Evolutionary conservation across 2,888 invertebrate genomes (phyloP), one percentile per base, ranked within the genome.

Genomic region (Caenorhabditis sp.): DNA sequence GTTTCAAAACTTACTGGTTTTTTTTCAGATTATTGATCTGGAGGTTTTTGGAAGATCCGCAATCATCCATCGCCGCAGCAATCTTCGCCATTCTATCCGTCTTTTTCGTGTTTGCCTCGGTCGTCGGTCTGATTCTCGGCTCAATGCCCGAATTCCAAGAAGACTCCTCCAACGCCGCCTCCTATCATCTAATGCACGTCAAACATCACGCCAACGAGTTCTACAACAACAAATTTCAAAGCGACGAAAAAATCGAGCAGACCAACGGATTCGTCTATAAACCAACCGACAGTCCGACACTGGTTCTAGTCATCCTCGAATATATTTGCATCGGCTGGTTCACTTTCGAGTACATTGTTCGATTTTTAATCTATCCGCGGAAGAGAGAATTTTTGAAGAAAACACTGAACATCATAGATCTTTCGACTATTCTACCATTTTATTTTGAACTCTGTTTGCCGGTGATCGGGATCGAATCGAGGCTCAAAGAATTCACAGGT

Each of bases 71-170:
- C 3, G 62, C 78, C 8, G 83, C 86, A 14, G 86, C 84, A 37
- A 51, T 78, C 10, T 86, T 86, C 66, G 82, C 85, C 8, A 58
- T 86, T 24, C 43, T 84, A 23, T 87, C 87, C 5, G 83, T 87
- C 12, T 65, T 81, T 53, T 87, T 87, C 69, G 85, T 87, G n/a
- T 83, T 86, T 62, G 79, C 83, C n/a, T 83, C 83, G 21, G 83
- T 87, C 53, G 61, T 83, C 37, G 85, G 85, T 23, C 77, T 86
- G 10, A 85, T 86, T 31, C 72, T 86, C 27, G 86, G 86, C 24
- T 84, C 84, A 17, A 86, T 86, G 86, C 86, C 86, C 17, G 86
- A 86, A 62, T 86, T 84, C 61, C 86, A 86, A 69, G 79, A 68
- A 24, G 86, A 86, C 64, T 69, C 69, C 12, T 76, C 82, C 8